A percentile compares a stretch with the other conserved stretches of the same genome.
phyloP scores from a whole-genome alignment of 2,797 vertebrate species.

The Psittacula derbiana region DNA sequence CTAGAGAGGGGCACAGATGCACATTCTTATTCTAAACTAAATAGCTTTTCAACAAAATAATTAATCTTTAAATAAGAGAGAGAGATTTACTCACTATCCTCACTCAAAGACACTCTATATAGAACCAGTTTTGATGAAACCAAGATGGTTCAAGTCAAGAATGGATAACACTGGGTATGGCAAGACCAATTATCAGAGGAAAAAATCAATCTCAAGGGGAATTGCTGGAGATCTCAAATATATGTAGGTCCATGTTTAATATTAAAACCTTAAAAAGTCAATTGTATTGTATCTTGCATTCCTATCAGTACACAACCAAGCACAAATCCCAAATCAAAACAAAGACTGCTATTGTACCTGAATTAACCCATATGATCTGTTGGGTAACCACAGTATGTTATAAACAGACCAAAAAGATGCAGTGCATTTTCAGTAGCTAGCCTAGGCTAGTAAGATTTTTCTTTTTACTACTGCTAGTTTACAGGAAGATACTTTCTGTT shows the following conservation, averaged over 20 bases:
- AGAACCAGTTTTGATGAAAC: neutral
- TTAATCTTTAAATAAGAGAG: neutral
- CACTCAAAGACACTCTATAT: neutral
- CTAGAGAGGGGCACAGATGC: neutral
- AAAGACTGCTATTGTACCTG: neutral
- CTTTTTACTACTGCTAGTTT: neutral
- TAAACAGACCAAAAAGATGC: neutral
- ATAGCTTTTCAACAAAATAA: neutral
- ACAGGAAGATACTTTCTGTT: neutral
- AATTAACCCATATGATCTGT: neutral
- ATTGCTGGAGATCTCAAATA: neutral
- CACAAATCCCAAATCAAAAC: neutral
- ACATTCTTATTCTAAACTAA: neutral
- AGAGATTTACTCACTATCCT: neutral
- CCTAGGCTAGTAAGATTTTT: neutral
- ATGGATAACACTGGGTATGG: neutral
- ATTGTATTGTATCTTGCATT: neutral
- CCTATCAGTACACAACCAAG: neutral
- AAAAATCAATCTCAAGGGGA: neutral
- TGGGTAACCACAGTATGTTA: neutral
- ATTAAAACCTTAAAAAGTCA: neutral
- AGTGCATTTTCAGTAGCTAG: neutral
- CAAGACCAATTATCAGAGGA: neutral
- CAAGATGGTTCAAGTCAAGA: neutral
- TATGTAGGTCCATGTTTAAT: neutral